phyloP scores from a whole-genome alignment of 2,797 vertebrate species.

The Siniperca undulata region DNA sequence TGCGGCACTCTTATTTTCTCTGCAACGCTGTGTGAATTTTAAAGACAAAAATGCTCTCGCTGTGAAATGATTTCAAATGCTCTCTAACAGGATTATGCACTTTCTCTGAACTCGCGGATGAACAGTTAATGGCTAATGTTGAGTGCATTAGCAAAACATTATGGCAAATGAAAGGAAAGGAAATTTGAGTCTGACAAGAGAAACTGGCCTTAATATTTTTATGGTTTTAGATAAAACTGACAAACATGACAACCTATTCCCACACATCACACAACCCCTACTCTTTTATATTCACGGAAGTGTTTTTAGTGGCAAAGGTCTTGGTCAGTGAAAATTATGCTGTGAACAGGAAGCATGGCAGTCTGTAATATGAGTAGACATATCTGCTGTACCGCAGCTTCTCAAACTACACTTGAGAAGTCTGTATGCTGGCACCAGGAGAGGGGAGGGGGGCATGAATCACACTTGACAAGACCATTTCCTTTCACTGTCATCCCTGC shows the following conservation, averaged over 20 bases:
- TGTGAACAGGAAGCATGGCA: constrained; percentile 5
- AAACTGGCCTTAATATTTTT: constrained; percentile 7
- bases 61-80: constrained; percentile 44
- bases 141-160: constrained; percentile 34
- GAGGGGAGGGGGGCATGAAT: constrained; percentile 47
- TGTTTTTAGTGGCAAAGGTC: constrained; percentile 26
- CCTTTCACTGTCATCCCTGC: constrained; percentile 62
- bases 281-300: constrained; percentile 7
- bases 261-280: neutral
- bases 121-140: constrained; percentile 36
- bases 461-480: constrained; percentile 76
- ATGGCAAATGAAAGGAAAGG: constrained; percentile 23
- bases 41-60: constrained; percentile 40
- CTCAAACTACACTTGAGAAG: constrained; percentile 44
- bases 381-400: constrained; percentile 36
- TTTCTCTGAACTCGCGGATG: constrained; percentile 54
- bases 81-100: constrained; percentile 52
- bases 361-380: constrained; percentile 49
- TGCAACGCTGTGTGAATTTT: constrained; percentile 31
- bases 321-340: constrained; percentile 29
- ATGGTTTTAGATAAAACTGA: constrained; percentile 24
- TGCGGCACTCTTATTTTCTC: constrained; percentile 7
- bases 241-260: constrained; percentile 2
- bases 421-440: constrained; percentile 37
- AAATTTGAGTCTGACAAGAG: constrained; percentile 6